Percentiles rank a stretch among this genome's conserved stretches.
Evolutionary conservation across 2,797 vertebrate genomes (phyloP).

Genomic region (Sardinella longiceps): DNA sequence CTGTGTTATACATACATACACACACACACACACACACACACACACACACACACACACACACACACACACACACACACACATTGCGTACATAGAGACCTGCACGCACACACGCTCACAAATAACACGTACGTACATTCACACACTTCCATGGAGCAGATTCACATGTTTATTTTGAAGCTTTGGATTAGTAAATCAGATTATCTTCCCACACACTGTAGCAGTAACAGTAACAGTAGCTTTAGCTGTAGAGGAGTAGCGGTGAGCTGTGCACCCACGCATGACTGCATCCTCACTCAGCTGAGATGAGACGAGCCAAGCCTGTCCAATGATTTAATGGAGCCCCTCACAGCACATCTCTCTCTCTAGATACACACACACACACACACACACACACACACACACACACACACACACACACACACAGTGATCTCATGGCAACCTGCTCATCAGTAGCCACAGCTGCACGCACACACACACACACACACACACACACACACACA

Average conservation of each 20-base stretch:
- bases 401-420: conserved; percentile 4
- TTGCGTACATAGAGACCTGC: too few species aligned
- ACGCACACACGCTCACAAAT: too few species aligned
- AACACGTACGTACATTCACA: background rate
- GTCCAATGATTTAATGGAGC: background rate
- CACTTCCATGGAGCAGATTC: background rate
- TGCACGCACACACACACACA: background rate
- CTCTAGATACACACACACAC: too few species aligned
- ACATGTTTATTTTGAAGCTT: conserved; percentile 25
- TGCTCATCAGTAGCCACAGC: background rate
- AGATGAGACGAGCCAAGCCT: too few species aligned
- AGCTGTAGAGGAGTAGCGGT: background rate
- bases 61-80: background rate
- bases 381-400: background rate
- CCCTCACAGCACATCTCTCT: background rate
- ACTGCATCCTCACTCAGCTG: background rate
- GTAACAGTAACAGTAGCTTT: too few species aligned
- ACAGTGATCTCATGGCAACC: background rate
- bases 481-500: background rate
- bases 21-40: background rate
- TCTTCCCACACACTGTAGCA: background rate
- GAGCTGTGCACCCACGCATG: background rate
- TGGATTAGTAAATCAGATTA: conserved; percentile 2
- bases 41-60: background rate
- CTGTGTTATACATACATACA: background rate